Evolutionary conservation across 1,140 invertebrate species (phyloP).

Genomic region (Leptinotarsa undecemlineata): DNA sequence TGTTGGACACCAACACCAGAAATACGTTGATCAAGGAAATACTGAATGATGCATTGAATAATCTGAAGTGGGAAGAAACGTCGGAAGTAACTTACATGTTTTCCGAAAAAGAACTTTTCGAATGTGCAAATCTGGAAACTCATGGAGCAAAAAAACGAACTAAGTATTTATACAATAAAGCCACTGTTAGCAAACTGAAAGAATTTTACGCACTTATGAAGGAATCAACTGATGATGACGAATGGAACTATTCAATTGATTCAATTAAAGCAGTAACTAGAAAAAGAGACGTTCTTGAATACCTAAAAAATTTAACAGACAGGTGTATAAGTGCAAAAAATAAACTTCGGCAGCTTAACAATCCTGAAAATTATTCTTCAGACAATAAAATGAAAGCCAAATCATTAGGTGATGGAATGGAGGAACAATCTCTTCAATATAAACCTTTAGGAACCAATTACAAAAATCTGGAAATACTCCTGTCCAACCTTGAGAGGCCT

Average conservation of each 20-base stretch:
- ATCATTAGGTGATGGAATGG: neutral
- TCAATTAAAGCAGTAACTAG: slow-evolving; percentile 29
- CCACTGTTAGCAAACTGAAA: slow-evolving; percentile 30
- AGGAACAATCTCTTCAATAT: neutral
- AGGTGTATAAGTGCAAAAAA: neutral
- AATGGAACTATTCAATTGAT: slow-evolving; percentile 40
- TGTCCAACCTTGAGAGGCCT: slow-evolving; percentile 34
- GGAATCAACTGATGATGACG: slow-evolving; percentile 15
- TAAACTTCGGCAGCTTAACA: neutral
- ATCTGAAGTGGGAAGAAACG: slow-evolving; percentile 25
- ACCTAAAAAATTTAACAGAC: slow-evolving; percentile 27
- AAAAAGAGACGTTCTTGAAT: slow-evolving; percentile 34
- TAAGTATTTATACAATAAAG: slow-evolving; percentile 36
- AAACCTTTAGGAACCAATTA: slow-evolving; percentile 24
- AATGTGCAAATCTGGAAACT: slow-evolving; percentile 35
- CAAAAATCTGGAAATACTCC: slow-evolving; percentile 21
- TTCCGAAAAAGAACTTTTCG: slow-evolving; percentile 43
- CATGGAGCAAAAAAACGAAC: slow-evolving; percentile 12
- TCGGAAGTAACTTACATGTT: slow-evolving; percentile 24
- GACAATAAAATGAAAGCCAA: neutral
- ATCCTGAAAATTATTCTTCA: neutral
- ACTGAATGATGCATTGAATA: slow-evolving; percentile 32
- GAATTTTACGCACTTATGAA: slow-evolving; percentile 36
- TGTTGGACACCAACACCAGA: slow-evolving; percentile 28
- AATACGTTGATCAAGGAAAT: slow-evolving; percentile 35